Conservation (phyloP, 2,888 invertebrate species). For the Mesodorylaimus sp. region DNA sequence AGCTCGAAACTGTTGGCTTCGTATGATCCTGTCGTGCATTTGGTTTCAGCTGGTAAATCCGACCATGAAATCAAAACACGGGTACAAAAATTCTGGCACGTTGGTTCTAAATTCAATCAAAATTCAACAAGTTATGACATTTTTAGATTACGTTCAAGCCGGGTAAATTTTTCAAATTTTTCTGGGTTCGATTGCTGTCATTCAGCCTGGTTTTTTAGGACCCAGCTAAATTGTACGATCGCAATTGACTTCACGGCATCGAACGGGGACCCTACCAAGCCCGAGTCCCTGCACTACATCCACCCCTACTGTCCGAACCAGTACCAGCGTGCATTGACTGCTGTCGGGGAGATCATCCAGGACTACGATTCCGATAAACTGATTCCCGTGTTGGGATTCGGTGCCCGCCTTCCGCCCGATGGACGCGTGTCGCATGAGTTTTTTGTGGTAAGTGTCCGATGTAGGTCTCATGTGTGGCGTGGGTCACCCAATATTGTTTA, state of each 20-base stretch:
- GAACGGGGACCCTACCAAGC: slow-evolving; percentile 33
- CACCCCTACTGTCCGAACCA: slow-evolving; percentile 35
- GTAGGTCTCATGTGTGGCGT: too few species aligned
- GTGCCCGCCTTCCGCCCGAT: slow-evolving; percentile 38
- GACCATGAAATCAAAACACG: too few species aligned
- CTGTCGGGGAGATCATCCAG: slow-evolving; percentile 36
- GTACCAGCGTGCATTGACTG: slow-evolving; percentile 36
- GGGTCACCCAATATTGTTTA: neutral
- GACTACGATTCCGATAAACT: slow-evolving; percentile 39
- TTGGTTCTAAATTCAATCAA: slow-evolving; percentile 18
- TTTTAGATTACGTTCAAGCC: slow-evolving; percentile 40
- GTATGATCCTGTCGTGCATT: too few species aligned
- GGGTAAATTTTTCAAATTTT: too few species aligned
- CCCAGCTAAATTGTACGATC: slow-evolving; percentile 36
- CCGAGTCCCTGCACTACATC: slow-evolving; percentile 33
- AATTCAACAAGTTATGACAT: slow-evolving; percentile 29
- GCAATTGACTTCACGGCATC: slow-evolving; percentile 38
- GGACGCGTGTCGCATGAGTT: slow-evolving; percentile 38
- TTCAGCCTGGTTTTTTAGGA: too few species aligned
- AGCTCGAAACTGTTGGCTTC: too few species aligned
- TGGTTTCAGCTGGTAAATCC: too few species aligned
- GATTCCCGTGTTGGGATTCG: slow-evolving; percentile 41
- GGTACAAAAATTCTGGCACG: too few species aligned
- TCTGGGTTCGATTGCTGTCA: too few species aligned
- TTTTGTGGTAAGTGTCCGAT: slow-evolving; percentile 32